These are phyloP conservation scores for Tupiocoris notatus DNA, from an alignment of 2,888 invertebrate species.

Conservation along the genomic window DNA sequence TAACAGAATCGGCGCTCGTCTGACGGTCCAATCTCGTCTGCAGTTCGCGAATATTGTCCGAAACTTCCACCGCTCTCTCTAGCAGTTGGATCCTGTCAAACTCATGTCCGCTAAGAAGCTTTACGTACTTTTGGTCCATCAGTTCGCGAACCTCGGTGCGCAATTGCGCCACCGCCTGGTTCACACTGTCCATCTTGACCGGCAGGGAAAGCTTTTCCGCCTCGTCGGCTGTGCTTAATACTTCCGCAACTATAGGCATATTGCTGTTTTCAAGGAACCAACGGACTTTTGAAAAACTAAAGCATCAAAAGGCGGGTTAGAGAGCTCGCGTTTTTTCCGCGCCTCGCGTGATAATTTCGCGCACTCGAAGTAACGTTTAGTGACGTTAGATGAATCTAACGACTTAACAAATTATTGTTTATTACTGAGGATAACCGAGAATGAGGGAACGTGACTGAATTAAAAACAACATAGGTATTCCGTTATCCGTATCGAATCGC, in stretches of 20 bases:
- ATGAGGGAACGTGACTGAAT: too few species aligned
- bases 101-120: background rate
- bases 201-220: constrained; percentile 30
- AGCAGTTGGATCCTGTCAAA: background rate
- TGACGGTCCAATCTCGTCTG: constrained; percentile 9
- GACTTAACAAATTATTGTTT: too few species aligned
- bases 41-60: constrained; percentile 12
- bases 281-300: too few species aligned
- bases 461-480: too few species aligned
- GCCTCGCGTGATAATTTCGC: too few species aligned
- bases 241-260: constrained; percentile 30
- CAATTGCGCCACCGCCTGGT: background rate
- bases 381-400: too few species aligned
- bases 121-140: constrained; percentile 19
- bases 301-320: too few species aligned
- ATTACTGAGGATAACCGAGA: too few species aligned
- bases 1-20: background rate
- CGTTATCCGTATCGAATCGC: too few species aligned
- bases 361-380: too few species aligned
- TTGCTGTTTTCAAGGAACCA: background rate
- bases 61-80: constrained; percentile 4
- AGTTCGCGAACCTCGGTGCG: constrained; percentile 4
- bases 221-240: constrained; percentile 6
- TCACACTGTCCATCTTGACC: constrained; percentile 15
- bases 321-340: too few species aligned